A percentile compares a stretch with the other conserved stretches of the same genome.
Evolutionary conservation across 2,113 vertebrate genomes (phyloP).

Genomic region (Eidolon helvum): DNA sequence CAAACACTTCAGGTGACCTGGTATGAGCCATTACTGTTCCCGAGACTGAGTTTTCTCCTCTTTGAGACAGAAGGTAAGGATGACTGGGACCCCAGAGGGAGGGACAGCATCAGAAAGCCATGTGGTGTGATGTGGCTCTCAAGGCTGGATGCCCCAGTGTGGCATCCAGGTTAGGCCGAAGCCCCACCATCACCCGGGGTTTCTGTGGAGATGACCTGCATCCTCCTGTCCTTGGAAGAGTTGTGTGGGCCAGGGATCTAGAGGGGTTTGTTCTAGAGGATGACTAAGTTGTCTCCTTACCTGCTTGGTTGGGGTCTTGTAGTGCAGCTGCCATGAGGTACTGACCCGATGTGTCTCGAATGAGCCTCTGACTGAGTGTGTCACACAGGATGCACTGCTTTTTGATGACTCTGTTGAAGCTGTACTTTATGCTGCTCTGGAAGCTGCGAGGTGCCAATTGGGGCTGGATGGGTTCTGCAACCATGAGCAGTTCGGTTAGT

Average conservation of each 20-base stretch:
- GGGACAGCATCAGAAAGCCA: background rate
- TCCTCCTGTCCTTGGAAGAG: background rate
- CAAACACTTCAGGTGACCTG: background rate
- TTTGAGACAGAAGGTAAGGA: background rate
- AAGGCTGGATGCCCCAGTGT: background rate
- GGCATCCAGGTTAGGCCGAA: background rate
- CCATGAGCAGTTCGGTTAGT: background rate
- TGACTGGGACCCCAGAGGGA: background rate
- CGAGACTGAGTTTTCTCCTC: background rate
- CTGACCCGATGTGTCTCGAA: rapidly evolving
- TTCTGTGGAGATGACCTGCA: background rate
- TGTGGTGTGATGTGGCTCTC: background rate
- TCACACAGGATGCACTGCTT: background rate
- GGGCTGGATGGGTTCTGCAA: conserved; percentile 50
- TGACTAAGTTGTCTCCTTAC: background rate
- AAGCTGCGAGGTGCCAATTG: background rate
- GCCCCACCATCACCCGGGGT: background rate
- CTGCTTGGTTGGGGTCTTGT: background rate
- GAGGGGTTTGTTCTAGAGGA: background rate
- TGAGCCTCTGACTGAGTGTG: background rate
- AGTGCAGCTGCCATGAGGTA: background rate
- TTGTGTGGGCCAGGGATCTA: background rate
- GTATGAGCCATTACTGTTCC: background rate
- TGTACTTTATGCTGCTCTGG: background rate
- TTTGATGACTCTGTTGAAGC: background rate